These are phyloP conservation scores for Recurvirostra avosetta DNA, from an alignment of 2,113 vertebrate genomes.

Conservation along the genomic window DNA sequence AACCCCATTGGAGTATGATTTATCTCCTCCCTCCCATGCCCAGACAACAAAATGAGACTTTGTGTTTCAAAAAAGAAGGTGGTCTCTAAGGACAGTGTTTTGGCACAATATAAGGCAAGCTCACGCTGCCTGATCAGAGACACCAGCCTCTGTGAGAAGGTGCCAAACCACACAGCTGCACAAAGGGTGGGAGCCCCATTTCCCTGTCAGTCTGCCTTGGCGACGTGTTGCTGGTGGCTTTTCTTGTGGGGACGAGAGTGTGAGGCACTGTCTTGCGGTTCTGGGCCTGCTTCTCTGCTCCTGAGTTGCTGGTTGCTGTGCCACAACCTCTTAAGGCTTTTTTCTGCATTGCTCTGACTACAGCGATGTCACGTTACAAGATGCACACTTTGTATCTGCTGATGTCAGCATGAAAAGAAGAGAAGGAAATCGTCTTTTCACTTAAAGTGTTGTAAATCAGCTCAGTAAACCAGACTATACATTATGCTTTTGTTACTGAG, in stretches of 20 bases:
- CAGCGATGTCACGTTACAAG: not conserved
- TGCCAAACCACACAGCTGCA: not conserved
- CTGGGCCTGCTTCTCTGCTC: not conserved
- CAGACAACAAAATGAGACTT: not conserved
- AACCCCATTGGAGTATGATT: not conserved
- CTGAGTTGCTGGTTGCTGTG: not conserved
- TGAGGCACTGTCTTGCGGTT: not conserved
- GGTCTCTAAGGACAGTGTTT: not conserved
- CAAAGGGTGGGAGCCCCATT: not conserved
- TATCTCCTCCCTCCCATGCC: not conserved
- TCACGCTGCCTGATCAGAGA: not conserved
- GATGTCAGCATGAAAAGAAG: conserved; percentile 66
- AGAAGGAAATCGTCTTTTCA: conserved; percentile 63
- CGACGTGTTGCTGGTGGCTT: not conserved
- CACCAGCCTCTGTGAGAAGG: not conserved
- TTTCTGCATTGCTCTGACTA: not conserved
- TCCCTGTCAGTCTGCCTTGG: not conserved
- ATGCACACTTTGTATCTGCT: conserved; percentile 52
- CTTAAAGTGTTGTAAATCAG: conserved; percentile 72
- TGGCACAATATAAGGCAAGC: not conserved
- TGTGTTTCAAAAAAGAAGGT: not conserved
- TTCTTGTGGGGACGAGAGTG: not conserved
- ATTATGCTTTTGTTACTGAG: conserved; percentile 71
- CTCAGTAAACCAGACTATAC: conserved; percentile 64
- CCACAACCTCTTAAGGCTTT: not conserved